Base-by-base conservation (phyloP, 2,113 vertebrate species). In the Fukomys damarensis region DNA sequence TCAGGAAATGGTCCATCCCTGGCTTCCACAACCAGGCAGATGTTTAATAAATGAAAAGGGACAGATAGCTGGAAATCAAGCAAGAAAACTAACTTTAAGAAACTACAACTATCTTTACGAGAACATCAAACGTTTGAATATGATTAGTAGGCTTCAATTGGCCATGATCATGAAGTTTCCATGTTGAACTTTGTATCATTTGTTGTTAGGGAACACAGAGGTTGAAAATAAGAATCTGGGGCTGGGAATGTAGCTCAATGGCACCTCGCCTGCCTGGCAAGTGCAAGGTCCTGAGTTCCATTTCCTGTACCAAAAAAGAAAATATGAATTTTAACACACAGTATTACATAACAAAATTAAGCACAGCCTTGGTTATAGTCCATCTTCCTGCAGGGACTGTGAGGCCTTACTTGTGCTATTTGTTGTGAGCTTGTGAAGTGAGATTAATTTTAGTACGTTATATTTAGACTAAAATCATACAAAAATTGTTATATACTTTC, bases 161-260 rank as follows among this genome's bases (percentile, higher is more conserved):
- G 35, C 76, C 46, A 32, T 19, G 11, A 92, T 84, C 28, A 58
- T 30, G 8, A 76, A 32, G 2, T 32, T 82, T 61, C 59, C 85
- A 22, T 92, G 82, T 89, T 93, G 61, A 95, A 83, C 49, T 87
- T 87, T 49, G 16, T 58, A 63, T 81, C 70, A 52, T n/a, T 86
- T 8, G 43, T 68, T 92, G 38, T 49, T 58, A 38, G 12, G 14
- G 38, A 58, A 14, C 52, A 68, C 2, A 38, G 38, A 91, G 19
- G 1, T 61, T 65, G 41, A 82, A 56, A 70, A 81, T 70, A 82
- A 91, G 16, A n/a, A n/a, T 68, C 1, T n/a, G 32, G 46, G 46
- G 46, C 46, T 9, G 46, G 46, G 9, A 9, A 49, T 49, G 46
- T 49, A 49, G 46, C 9, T 49, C 46, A 49, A 9, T 49, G 46